Base-by-base conservation (phyloP, 2,113 vertebrate genomes). In the Varanus komodoensis region DNA sequence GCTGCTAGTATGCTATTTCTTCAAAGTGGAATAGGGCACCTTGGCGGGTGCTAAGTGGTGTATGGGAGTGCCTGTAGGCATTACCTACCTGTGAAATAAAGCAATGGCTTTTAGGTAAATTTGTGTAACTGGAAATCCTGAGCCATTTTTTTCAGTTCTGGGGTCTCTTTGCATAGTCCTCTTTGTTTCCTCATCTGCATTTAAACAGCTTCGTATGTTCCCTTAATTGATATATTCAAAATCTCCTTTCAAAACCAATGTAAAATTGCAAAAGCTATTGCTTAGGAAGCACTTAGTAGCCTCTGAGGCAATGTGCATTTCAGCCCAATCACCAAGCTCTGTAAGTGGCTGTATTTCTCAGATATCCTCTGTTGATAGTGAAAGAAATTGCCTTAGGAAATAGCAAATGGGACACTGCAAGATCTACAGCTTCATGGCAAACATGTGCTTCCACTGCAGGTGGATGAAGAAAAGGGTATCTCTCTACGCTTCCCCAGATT, bases 401-500 rank as follows among this genome's bases (percentile, higher is more conserved):
- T 79, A 48, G 8, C 11, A 25, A 67, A 54, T 44, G 2, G 25
- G 68, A 48, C 32, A 52, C 7, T 52, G 2, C 1, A 48, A 17
- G 52, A 34, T 1, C 7, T 19, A 2, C 17, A 34, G 1, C 21
- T 68, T 64, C 2, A 4, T 67, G 0, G 12, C 34, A 1, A 5
- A 0, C 2, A 6, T 29, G 29, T 48, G 50, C 4, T 54, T 23
- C 61, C 6, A 71, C 87, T 78, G n/a, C 93, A 99, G 98, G 98
- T 98, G 96, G 98, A 99, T 89, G 96, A 97, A 52, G 98, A 97
- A 87, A 99, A 99, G 87, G 98, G 98, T 21, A 97, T 99, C 91
- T 99, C 98, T 50, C 97, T 99, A 15, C 96, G 98, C 48, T 99
- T 99, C 84, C 98, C 98, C 11, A 97, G 98, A 64, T 99, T 99